Percentiles rank a stretch among this genome's conserved stretches.
Evolutionary conservation across 2,797 vertebrate genomes (phyloP).

Genomic region (Gymnocypris eckloni): DNA sequence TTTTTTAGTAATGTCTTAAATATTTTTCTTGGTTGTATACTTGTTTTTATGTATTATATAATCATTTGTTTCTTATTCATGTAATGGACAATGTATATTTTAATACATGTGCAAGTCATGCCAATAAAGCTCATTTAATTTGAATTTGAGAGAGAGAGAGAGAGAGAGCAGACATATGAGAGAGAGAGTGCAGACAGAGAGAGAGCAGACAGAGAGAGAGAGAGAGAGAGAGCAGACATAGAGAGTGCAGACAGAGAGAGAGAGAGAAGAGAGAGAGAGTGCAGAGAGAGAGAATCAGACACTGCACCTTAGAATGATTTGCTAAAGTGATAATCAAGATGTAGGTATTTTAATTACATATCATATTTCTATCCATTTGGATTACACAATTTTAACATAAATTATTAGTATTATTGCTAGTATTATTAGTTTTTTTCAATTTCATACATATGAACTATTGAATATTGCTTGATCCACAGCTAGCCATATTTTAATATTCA

Average conservation of each 20-base stretch:
- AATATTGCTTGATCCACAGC: not conserved
- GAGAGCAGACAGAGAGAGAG: too few species aligned
- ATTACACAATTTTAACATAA: not conserved
- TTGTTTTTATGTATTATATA: too few species aligned
- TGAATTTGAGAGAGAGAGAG: slow-evolving; percentile 10
- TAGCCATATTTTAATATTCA: not conserved
- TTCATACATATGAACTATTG: not conserved
- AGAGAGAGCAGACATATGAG: too few species aligned
- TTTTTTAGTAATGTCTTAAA: too few species aligned
- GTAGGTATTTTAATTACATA: not conserved
- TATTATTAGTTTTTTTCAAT: not conserved
- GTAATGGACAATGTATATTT: too few species aligned
- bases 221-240: not conserved
- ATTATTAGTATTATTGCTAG: too few species aligned
- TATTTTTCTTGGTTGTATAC: too few species aligned
- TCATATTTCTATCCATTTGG: not conserved
- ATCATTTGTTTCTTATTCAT: too few species aligned
- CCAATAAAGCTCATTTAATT: too few species aligned
- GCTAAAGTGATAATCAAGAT: not conserved
- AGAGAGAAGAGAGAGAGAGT: slow-evolving; percentile 1
- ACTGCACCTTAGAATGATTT: slow-evolving; percentile 64
- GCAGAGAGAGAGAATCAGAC: slow-evolving; percentile 52
- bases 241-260: slow-evolving; percentile 33
- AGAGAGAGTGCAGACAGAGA: not conserved
- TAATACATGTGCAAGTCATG: too few species aligned